phyloP scores from a whole-genome alignment of 2,888 invertebrate species.

The Tuberolachnus salignus region DNA sequence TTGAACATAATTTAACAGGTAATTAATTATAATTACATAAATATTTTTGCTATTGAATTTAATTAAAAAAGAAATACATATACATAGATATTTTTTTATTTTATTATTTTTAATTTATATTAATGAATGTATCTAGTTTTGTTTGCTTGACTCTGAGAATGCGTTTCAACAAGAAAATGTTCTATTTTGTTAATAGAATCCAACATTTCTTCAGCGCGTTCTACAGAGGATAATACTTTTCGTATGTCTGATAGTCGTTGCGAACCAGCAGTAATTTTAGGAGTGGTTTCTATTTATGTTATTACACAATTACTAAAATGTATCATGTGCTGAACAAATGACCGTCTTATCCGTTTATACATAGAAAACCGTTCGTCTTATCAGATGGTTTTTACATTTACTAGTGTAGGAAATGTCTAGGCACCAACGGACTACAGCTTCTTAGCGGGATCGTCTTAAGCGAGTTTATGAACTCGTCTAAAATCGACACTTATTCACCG shows the following conservation, averaged over 20 bases:
- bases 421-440: neutral
- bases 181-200: neutral
- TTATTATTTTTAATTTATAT: too few species aligned
- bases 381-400: neutral
- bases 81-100: neutral
- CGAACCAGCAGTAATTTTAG: neutral
- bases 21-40: neutral
- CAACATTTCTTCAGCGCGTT: too few species aligned
- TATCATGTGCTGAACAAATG: neutral
- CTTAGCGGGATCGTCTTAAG: slow-evolving; percentile 2
- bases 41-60: slow-evolving; percentile 4
- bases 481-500: too few species aligned
- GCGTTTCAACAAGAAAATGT: too few species aligned
- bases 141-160: too few species aligned
- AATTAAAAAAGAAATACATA: neutral
- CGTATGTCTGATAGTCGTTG: neutral
- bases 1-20: neutral
- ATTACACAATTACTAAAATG: neutral
- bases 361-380: neutral
- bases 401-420: slow-evolving; percentile 12
- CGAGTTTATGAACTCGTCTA: too few species aligned
- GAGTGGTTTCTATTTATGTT: neutral
- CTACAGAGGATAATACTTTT: too few species aligned
- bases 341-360: neutral
- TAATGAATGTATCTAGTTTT: slow-evolving; percentile 1